phyloP scores from a whole-genome alignment of 2,797 vertebrate genomes.

The Nothura maculosa region DNA sequence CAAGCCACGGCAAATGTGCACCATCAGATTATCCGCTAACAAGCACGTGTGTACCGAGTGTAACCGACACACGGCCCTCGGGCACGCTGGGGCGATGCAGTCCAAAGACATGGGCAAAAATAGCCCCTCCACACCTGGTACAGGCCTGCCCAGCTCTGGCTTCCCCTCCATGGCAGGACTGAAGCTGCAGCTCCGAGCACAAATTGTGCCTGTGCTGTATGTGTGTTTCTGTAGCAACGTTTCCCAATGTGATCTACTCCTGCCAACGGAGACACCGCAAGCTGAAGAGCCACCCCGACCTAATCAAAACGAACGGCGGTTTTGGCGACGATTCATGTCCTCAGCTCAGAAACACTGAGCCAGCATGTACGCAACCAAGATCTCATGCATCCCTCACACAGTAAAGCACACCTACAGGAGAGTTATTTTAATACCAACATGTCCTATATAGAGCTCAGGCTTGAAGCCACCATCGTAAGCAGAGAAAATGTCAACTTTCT shows the following conservation, averaged over 20 bases:
- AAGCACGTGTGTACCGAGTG: not conserved
- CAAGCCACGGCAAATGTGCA: not conserved
- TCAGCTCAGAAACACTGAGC: conserved; percentile 55
- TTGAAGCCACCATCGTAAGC: not conserved
- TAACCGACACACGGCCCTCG: not conserved
- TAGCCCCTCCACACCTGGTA: not conserved
- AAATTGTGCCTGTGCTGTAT: fast-evolving
- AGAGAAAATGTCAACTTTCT: not conserved
- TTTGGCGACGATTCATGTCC: conserved; percentile 1
- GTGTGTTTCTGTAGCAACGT: not conserved
- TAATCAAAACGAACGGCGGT: conserved; percentile 15
- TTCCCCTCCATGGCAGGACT: not conserved
- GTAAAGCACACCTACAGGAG: conserved; percentile 32
- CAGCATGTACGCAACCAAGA: conserved; percentile 15
- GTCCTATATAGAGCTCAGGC: not conserved
- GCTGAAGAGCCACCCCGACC: not conserved
- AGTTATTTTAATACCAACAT: conserved; percentile 42
- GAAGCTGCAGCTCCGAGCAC: not conserved
- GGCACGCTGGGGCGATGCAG: not conserved
- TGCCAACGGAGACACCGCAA: not conserved
- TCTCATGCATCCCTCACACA: not conserved
- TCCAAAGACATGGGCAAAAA: fast-evolving
- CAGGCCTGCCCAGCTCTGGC: not conserved
- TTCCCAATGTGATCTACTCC: not conserved
- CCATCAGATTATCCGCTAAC: conserved; percentile 20